Base-by-base conservation (phyloP, 2,888 invertebrate species). In the Deilephila porcellus region DNA sequence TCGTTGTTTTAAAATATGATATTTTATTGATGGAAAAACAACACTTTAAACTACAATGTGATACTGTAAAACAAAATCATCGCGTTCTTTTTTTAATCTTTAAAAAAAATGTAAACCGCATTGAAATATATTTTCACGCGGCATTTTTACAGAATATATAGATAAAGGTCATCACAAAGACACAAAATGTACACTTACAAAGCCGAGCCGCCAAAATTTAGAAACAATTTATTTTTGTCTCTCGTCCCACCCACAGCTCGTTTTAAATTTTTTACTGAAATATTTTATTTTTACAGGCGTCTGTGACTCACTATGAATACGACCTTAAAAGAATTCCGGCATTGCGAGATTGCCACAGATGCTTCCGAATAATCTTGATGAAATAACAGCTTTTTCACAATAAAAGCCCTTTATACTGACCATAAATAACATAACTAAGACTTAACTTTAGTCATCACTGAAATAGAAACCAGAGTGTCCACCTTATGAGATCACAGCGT, bases 141-240 rank as follows among this genome's bases (percentile, higher is more conserved):
- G 25, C 5, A 25, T 67, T 67, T 29, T 25, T 45, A 67, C 11
- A 67, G 14, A 67, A 67, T 45, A 52, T 67, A 52, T 25, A 67
- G 19, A 37, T 52, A 67, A 64, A 72, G 56, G 64, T 56, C 63
- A 32, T 53, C 29, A 63, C 62, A 52, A n/a, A 72, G 19, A 72
- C 37, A 72, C 72, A 59, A 67, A 37, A 72, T 64, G 62, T 56
- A 63, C 53, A 72, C 56, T 63, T 45, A 45, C 45, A 45, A 45
- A 72, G 64, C 56, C 34, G 64, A 72, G 64, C 72, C 72, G 72
- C 64, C 37, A 72, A 72, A 72, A 72, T 56, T 72, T 72, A 37
- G 56, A 59, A 64, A 64, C 34, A 59, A 72, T 67, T 67, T 72
- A 67, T 67, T 72, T 72, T 59, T 37, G 72, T 72, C 72, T 64